Percentiles rank a stretch among this genome's conserved stretches.
Conservation (phyloP, 2,797 vertebrate species). For the Philypnodon macrostomus region DNA sequence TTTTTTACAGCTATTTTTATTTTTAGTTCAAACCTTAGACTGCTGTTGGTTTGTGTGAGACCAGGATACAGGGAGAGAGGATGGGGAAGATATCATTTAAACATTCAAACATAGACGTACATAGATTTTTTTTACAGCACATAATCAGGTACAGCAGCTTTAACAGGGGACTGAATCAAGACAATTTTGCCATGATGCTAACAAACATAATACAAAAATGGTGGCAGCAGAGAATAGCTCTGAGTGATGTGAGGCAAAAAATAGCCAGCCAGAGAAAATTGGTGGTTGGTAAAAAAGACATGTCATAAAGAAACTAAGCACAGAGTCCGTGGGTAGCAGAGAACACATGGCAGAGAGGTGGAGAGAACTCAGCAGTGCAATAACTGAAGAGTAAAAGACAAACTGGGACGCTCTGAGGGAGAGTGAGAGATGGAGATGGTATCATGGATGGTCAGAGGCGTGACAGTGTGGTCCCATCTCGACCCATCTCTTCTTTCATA, state of each 20-base stretch:
- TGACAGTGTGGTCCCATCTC: constrained; percentile 14
- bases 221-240: constrained; percentile 26
- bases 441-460: constrained; percentile 36
- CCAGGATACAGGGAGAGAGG: too few species aligned
- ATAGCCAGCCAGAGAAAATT: constrained; percentile 21
- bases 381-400: constrained; percentile 43
- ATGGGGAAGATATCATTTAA: too few species aligned
- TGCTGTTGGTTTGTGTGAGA: too few species aligned
- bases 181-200: too few species aligned
- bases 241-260: constrained; percentile 19
- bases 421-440: constrained; percentile 11
- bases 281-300: constrained; percentile 21
- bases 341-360: constrained; percentile 3
- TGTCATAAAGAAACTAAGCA: constrained; percentile 32
- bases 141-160: too few species aligned
- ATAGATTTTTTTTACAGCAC: too few species aligned
- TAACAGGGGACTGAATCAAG: too few species aligned
- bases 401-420: constrained; percentile 20
- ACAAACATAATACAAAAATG: too few species aligned
- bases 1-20: too few species aligned
- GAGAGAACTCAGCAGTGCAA: constrained; percentile 39
- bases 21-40: too few species aligned
- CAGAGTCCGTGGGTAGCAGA: constrained; percentile 12
- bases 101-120: too few species aligned
- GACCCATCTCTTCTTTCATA: too few species aligned